phyloP scores from a whole-genome alignment of 1,140 invertebrate genomes.

The Drosophila ironensis region DNA sequence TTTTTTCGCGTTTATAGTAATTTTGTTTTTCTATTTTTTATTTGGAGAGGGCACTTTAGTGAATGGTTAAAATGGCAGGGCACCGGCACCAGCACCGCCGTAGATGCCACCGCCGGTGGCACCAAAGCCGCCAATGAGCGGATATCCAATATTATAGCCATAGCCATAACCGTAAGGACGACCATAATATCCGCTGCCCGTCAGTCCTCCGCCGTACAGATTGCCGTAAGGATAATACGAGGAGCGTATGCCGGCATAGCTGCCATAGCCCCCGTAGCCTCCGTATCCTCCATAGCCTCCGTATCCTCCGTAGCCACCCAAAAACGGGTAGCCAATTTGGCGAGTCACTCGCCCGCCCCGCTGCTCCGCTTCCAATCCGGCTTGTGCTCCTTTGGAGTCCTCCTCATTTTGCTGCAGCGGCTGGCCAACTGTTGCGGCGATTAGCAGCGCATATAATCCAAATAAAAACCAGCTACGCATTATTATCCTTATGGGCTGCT shows the following conservation, averaged over 20 bases:
- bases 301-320: constrained; percentile 20
- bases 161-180: constrained; percentile 51
- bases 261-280: constrained; percentile 31
- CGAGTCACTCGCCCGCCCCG: constrained; percentile 36
- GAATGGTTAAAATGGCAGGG: constrained; percentile 12
- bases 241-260: constrained; percentile 29
- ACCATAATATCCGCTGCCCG: constrained; percentile 43
- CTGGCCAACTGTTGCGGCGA: constrained; percentile 71
- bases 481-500: constrained; percentile 46
- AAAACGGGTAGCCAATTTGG: constrained; percentile 42
- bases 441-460: constrained; percentile 74
- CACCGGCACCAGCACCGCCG: constrained; percentile 5
- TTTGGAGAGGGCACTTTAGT: constrained; percentile 24
- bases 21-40: constrained; percentile 16
- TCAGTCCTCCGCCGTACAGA: constrained; percentile 29
- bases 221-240: constrained; percentile 38
- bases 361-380: background rate
- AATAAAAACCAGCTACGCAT: constrained; percentile 66
- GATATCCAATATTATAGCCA: constrained; percentile 58
- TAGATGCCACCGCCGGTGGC: constrained; percentile 30
- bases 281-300: constrained; percentile 29
- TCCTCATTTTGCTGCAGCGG: constrained; percentile 38
- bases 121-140: constrained; percentile 44
- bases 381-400: background rate
- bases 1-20: too few relatives aligned